Conservation (phyloP, 2,797 vertebrate genomes). For the Oryzias sinensis region DNA sequence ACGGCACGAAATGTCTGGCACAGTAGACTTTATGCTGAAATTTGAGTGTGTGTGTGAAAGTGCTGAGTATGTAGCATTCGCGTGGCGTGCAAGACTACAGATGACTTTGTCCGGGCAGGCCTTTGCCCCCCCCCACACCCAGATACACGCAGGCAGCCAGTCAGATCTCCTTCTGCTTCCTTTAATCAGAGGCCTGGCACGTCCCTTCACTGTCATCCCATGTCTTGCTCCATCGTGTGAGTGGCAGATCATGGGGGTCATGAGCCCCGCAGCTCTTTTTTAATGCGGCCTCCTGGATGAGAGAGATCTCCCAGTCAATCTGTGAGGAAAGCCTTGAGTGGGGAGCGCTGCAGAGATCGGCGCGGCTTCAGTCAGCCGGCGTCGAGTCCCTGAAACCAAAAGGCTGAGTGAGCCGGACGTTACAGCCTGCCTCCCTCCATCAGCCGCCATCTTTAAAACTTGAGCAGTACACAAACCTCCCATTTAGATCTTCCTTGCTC, state of each 20-base stretch:
- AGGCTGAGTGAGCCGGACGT: conserved; percentile 54
- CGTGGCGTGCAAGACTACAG: background rate
- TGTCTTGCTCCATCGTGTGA: conserved; percentile 38
- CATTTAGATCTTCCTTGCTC: conserved; percentile 1
- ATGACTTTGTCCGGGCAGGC: conserved; percentile 26
- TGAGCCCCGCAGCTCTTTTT: conserved; percentile 37
- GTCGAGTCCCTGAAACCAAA: conserved; percentile 46
- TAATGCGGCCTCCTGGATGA: conserved; percentile 30
- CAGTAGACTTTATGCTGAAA: conserved; percentile 40
- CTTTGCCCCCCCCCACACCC: conserved; percentile 27
- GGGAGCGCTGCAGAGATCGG: conserved; percentile 35
- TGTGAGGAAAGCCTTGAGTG: conserved; percentile 38
- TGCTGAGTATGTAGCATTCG: conserved; percentile 50
- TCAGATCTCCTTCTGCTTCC: conserved; percentile 19
- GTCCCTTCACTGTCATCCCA: conserved; percentile 39
- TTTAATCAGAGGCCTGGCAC: conserved; percentile 26
- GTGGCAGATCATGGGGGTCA: conserved; percentile 38
- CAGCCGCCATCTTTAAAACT: conserved; percentile 22
- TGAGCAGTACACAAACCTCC: conserved; percentile 39
- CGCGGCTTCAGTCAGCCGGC: conserved; percentile 41
- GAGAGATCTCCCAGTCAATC: conserved; percentile 20
- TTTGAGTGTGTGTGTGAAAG: conserved; percentile 55
- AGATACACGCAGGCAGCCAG: conserved; percentile 39
- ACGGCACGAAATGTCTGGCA: conserved; percentile 29
- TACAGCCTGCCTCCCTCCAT: conserved; percentile 37